Base-by-base conservation (phyloP, 2,797 vertebrate species). In the Bovichtus diacanthus region DNA sequence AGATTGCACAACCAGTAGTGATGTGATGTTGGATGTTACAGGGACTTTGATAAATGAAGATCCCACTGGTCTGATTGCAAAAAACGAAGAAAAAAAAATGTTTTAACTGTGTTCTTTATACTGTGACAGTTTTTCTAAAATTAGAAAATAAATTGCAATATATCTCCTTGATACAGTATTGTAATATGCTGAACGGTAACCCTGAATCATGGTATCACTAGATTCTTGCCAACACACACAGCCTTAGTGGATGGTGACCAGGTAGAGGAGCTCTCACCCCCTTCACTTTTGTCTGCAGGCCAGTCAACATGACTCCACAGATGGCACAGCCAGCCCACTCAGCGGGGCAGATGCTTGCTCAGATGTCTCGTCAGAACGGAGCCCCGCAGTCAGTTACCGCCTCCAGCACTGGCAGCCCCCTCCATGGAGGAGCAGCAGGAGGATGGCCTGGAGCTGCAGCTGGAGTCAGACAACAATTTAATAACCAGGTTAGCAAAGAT, bases 361-460 rank as follows among this genome's bases (percentile, higher is more conserved):
- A 98, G 89, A 97, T 99, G 67, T 97, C 98, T 0, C 96, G 96
- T 34, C 98, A 98, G 90, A 95, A 90, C 7, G 87, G 89, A 58
- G 84, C 92, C 65, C 95, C 74, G 9, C 95, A 96, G 54, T 76
- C 97, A 0, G 95, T 95, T 29, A 87, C 74, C 90, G 94, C 13
- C 78, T 93, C 69, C 84, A 96, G 76, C 87, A 90, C 94, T 0
- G 95, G 92, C 89, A 96, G 95, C 55, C 95, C 98, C 0, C 95
- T 96, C 9, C 97, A 97, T 78, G 92, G 60, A 53, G 91, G 92
- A 9, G 92, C 90, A 55, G 38, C 83, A 9, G 91, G 84, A 34
- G 91, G 84, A 0, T 88, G 94, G 83, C 82, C 86, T 4, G 87
- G 76, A 4, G 59, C 89, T 25, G 93, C 86, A 80, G 38, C 85